These are phyloP conservation scores for Meda fulgida DNA, from an alignment of 2,797 vertebrate species.

Conservation along the genomic window DNA sequence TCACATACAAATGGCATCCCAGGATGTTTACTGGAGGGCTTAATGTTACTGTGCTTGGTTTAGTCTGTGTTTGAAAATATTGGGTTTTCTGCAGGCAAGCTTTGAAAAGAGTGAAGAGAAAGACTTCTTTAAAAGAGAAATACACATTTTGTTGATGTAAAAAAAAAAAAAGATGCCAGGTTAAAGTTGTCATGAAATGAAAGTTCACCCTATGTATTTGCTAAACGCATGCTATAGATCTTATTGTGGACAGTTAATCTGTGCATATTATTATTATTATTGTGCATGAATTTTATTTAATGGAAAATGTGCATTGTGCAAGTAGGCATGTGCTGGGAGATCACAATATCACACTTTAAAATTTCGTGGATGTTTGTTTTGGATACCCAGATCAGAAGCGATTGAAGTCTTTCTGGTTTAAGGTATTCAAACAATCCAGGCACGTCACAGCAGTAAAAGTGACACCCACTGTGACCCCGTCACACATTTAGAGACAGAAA, in stretches of 20 bases:
- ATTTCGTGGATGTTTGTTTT: constrained; percentile 15
- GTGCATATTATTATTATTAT: too few relatives aligned
- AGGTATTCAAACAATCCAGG: constrained; percentile 16
- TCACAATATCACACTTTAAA: neutral
- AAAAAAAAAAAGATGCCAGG: neutral
- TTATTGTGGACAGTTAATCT: neutral
- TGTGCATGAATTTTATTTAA: neutral
- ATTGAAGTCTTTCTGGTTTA: neutral
- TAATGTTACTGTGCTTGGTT: neutral
- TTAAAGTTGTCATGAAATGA: neutral
- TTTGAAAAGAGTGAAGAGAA: neutral
- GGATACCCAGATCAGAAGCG: neutral
- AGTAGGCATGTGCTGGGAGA: neutral
- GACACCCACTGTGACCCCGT: neutral
- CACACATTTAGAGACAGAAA: constrained; percentile 28
- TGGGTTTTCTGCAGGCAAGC: neutral
- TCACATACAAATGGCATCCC: neutral
- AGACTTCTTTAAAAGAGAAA: neutral
- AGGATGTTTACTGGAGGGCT: constrained; percentile 25
- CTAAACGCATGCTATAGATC: neutral
- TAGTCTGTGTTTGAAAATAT: constrained; percentile 12
- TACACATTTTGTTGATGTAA: neutral
- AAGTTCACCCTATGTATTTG: neutral
- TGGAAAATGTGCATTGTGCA: neutral
- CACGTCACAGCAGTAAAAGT: constrained; percentile 16